Conservation (phyloP, 2,113 vertebrate species). For the Girardinichthys multiradiatus region DNA sequence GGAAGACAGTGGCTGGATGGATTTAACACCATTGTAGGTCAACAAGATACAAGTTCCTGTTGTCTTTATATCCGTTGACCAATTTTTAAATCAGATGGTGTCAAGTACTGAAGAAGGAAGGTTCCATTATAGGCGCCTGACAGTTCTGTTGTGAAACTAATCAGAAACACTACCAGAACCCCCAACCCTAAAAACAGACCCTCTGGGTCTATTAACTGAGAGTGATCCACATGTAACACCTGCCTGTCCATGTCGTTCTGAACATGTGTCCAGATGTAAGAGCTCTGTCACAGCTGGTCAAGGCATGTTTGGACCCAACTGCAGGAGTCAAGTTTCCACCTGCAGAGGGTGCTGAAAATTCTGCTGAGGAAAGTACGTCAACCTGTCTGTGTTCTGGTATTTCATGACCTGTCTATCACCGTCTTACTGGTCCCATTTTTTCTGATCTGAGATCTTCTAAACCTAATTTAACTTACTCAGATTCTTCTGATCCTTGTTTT, state of each 20-base stretch:
- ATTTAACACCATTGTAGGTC: no score
- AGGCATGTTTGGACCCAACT: slow-evolving; percentile 25
- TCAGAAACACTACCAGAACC: not conserved
- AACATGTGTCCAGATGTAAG: slow-evolving; percentile 55
- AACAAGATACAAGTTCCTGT: no score
- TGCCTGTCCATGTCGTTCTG: slow-evolving; percentile 1
- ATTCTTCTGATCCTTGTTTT: not conserved
- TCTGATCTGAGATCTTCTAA: not conserved
- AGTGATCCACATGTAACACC: not conserved
- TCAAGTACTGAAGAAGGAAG: not conserved
- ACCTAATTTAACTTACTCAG: not conserved
- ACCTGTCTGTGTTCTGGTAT: not conserved
- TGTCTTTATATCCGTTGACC: not conserved
- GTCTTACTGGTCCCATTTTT: no score
- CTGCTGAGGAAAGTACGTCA: slow-evolving; percentile 25
- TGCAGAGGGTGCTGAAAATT: not conserved
- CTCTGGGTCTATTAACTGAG: no score
- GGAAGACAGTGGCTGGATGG: no score
- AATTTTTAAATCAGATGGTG: not conserved
- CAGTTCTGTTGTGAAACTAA: no score
- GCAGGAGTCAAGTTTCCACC: slow-evolving; percentile 15
- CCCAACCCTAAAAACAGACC: not conserved
- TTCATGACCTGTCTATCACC: not conserved
- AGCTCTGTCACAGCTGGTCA: slow-evolving; percentile 49
- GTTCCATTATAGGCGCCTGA: no score